These are phyloP conservation scores for Cephus sareptanus DNA, from an alignment of 2,888 invertebrate species.

Conservation along the genomic window DNA sequence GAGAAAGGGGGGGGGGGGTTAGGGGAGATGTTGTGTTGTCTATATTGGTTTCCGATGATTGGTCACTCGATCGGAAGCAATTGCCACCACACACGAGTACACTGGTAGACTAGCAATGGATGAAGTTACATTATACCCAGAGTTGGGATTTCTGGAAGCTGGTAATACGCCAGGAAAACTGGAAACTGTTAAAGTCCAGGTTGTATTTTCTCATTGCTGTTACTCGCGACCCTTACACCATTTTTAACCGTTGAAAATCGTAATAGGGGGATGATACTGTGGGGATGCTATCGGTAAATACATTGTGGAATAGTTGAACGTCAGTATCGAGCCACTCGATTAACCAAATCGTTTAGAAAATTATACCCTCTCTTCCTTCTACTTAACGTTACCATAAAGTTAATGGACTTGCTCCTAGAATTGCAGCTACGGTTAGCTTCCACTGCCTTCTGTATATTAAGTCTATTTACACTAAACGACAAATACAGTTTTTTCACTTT, in stretches of 20 bases:
- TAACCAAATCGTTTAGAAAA: slow-evolving; percentile 56
- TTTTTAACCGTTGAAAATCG: not conserved
- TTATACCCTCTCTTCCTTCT: slow-evolving; percentile 44
- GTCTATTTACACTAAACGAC: not conserved
- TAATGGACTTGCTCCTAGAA: slow-evolving; percentile 18
- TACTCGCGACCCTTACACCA: not conserved
- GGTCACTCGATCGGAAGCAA: slow-evolving; percentile 55
- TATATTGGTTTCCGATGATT: slow-evolving; percentile 61
- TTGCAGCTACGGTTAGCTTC: not conserved
- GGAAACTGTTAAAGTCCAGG: not conserved
- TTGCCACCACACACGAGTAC: slow-evolving; percentile 38
- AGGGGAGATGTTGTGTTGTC: slow-evolving; percentile 30
- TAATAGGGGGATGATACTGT: not conserved
- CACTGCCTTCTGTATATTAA: not conserved
- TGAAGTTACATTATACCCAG: not conserved
- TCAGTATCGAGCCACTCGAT: slow-evolving; percentile 37
- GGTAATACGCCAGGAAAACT: slow-evolving; percentile 20
- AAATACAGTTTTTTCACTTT: not conserved
- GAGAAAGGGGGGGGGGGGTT: no score
- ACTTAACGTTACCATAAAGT: slow-evolving; percentile 51
- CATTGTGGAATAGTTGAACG: not conserved
- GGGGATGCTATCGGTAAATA: not conserved
- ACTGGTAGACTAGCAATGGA: not conserved
- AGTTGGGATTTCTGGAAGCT: not conserved
- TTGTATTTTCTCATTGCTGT: not conserved